Percentiles rank a stretch among this genome's conserved stretches.
phyloP scores from a whole-genome alignment of 2,113 vertebrate species.

The Psammodynastes pulverulentus region DNA sequence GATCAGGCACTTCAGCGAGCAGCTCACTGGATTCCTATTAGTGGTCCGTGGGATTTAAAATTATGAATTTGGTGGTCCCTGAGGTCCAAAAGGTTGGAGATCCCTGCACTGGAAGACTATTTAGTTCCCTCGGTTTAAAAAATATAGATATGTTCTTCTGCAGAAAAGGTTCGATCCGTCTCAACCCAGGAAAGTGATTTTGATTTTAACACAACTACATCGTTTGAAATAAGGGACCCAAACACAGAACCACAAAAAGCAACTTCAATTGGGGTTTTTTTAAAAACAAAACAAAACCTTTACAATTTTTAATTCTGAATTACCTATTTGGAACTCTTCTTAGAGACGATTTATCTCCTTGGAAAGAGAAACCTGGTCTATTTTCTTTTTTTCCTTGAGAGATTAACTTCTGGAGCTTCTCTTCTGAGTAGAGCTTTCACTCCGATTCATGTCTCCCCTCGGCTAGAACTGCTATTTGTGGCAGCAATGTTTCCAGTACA shows the following conservation, averaged over 20 bases:
- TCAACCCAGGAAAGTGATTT: neutral
- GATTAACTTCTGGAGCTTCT: neutral
- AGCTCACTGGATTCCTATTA: no score
- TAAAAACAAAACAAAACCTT: constrained; percentile 13
- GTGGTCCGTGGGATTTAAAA: no score
- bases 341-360: neutral
- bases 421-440: constrained; percentile 7
- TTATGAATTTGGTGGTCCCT: no score
- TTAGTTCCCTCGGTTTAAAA: neutral
- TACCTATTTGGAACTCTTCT: neutral
- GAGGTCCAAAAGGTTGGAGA: no score
- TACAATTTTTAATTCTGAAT: neutral
- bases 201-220: neutral
- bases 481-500: neutral
- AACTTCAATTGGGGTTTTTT: constrained; percentile 29
- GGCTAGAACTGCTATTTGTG: neutral
- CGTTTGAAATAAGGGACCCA: neutral
- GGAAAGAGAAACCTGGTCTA: neutral
- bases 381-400: neutral
- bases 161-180: neutral
- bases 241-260: constrained; percentile 48
- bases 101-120: no score
- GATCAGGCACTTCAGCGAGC: no score
- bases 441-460: constrained; percentile 8
- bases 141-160: neutral